A percentile compares a stretch with the other conserved stretches of the same genome.
Conservation (phyloP, 2,113 vertebrate species). For the Labeo catla region DNA sequence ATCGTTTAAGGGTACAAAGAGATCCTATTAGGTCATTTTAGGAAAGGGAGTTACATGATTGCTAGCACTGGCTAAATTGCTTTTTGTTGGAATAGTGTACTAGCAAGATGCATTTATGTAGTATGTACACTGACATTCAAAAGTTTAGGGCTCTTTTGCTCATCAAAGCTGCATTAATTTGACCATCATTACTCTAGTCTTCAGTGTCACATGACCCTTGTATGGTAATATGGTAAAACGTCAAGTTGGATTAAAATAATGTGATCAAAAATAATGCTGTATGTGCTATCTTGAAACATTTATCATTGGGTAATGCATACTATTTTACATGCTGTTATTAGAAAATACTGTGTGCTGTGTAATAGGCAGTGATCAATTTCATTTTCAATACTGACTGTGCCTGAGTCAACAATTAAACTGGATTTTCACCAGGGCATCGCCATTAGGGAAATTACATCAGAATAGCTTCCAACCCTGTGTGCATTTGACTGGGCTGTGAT, state of each 20-base stretch:
- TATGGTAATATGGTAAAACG: too few relatives aligned
- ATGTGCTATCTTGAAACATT: not conserved
- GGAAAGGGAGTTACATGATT: not conserved
- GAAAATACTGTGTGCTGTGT: not conserved
- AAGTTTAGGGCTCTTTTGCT: not conserved
- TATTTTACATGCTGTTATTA: not conserved
- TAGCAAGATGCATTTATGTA: not conserved
- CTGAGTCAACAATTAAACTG: not conserved
- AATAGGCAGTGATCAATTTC: not conserved
- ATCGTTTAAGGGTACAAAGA: not conserved
- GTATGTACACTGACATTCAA: not conserved
- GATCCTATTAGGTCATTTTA: not conserved
- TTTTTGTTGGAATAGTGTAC: not conserved
- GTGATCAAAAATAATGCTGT: not conserved
- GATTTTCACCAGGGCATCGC: not conserved
- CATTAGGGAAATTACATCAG: not conserved
- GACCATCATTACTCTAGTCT: not conserved
- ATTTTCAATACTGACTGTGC: not conserved
- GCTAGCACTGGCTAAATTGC: not conserved
- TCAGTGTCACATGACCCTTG: not conserved
- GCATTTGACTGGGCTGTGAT: conserved; percentile 25
- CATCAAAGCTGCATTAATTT: not conserved
- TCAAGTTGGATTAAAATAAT: not conserved
- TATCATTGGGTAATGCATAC: not conserved
- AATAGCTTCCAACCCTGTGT: not conserved